A percentile compares a stretch with the other conserved stretches of the same genome.
phyloP scores from a whole-genome alignment of 2,888 invertebrate genomes.

The Crepidodera aurea region DNA sequence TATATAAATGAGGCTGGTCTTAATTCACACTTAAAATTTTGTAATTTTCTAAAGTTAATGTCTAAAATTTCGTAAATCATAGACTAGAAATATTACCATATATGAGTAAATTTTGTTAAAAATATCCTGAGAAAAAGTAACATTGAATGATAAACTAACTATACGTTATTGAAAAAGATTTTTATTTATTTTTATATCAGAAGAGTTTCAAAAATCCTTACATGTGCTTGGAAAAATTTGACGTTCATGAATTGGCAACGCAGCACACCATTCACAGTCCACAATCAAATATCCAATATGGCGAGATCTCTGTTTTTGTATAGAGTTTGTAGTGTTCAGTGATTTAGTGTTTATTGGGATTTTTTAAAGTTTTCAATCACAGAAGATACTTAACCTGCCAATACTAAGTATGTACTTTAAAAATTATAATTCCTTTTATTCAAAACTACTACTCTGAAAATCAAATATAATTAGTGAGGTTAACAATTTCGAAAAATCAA shows the following conservation, averaged over 20 bases:
- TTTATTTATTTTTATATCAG: too few relatives aligned
- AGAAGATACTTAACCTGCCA: slow-evolving; percentile 16
- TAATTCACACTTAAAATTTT: too few relatives aligned
- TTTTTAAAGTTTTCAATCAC: slow-evolving; percentile 30
- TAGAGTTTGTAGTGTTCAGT: slow-evolving; percentile 38
- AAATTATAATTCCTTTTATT: slow-evolving; percentile 7
- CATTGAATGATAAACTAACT: too few relatives aligned
- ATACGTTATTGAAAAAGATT: too few relatives aligned
- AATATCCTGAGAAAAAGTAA: too few relatives aligned
- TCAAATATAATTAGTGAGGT: slow-evolving; percentile 25
- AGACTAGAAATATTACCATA: too few relatives aligned
- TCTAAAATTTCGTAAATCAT: too few relatives aligned
- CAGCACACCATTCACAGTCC: slow-evolving; percentile 31
- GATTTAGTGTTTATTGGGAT: slow-evolving; percentile 18
- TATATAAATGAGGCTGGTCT: too few relatives aligned
- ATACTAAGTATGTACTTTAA: slow-evolving; percentile 10
- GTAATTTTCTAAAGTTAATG: too few relatives aligned
- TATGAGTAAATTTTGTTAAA: too few relatives aligned
- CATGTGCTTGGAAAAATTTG: not conserved
- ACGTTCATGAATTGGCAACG: slow-evolving; percentile 4
- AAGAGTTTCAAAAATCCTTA: too few relatives aligned
- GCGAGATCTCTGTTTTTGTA: slow-evolving; percentile 45
- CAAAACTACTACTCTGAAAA: not conserved
- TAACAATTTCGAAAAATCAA: slow-evolving; percentile 26
- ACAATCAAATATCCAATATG: slow-evolving; percentile 45